Conservation (phyloP, 2,113 vertebrate species). For the Potamarius usumacintae region DNA sequence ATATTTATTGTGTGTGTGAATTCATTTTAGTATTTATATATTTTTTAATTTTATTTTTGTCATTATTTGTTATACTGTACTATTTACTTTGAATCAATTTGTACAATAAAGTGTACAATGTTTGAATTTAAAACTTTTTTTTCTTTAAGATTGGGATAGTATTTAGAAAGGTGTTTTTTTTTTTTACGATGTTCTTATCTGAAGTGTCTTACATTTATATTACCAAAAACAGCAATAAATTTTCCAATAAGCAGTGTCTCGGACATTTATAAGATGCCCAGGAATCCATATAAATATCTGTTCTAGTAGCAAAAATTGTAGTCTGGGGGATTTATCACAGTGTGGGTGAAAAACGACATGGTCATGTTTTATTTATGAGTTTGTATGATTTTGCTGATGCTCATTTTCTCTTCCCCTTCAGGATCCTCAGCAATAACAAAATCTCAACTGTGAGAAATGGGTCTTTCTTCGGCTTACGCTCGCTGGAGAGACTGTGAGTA, state of each 20-base stretch:
- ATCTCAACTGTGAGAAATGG: slow-evolving; percentile 80
- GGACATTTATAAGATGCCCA: slow-evolving; percentile 6
- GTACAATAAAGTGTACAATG: neutral
- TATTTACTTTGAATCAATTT: neutral
- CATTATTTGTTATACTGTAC: neutral
- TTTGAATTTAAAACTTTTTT: neutral
- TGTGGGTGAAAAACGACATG: slow-evolving; percentile 28
- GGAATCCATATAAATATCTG: slow-evolving; percentile 4
- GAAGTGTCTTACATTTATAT: slow-evolving; percentile 8
- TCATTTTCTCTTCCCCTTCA: slow-evolving; percentile 59
- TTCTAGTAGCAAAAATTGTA: neutral
- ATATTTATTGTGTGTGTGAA: neutral
- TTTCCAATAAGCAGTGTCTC: neutral
- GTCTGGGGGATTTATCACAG: slow-evolving; percentile 5
- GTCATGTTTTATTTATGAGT: slow-evolving; percentile 38
- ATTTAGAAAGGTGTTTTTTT: neutral
- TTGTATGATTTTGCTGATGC: slow-evolving; percentile 44
- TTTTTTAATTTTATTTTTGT: neutral
- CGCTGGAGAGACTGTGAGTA: slow-evolving; percentile 86
- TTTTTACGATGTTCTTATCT: neutral
- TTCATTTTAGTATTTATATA: neutral
- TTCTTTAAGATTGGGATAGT: neutral
- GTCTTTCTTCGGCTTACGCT: slow-evolving; percentile 79
- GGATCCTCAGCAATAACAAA: slow-evolving; percentile 87
- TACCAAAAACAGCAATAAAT: slow-evolving; percentile 12